Percentiles rank a stretch among this genome's conserved stretches.
These are phyloP conservation scores for Tetragonisca angustula DNA, from an alignment of 2,888 invertebrate species.

Conservation along the genomic window DNA sequence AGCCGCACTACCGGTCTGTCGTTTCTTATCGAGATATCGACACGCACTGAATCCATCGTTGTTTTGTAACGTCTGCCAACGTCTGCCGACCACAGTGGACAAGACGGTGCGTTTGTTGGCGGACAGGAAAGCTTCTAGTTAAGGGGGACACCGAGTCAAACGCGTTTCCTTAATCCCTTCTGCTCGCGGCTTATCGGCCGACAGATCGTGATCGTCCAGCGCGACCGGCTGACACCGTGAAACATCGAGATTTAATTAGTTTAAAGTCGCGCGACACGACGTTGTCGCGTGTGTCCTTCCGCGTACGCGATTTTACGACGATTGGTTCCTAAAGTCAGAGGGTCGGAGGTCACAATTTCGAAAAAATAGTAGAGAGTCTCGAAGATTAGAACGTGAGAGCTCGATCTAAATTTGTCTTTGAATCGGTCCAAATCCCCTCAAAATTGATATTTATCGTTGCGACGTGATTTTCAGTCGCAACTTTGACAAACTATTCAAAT, in stretches of 20 bases:
- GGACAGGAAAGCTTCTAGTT: constrained; percentile 28
- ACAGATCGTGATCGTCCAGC: constrained; percentile 73
- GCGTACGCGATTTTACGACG: constrained; percentile 10
- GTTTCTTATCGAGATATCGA: background rate
- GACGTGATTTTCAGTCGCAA: background rate
- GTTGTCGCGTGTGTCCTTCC: constrained; percentile 29
- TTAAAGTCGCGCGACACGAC: constrained; percentile 58
- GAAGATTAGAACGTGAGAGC: background rate
- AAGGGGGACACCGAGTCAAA: constrained; percentile 46
- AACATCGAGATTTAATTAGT: constrained; percentile 69
- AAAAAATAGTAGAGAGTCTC: background rate
- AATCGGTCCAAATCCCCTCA: too few species aligned
- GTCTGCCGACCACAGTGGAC: background rate
- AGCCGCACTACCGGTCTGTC: background rate
- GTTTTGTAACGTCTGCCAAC: background rate
- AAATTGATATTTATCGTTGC: background rate
- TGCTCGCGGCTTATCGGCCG: constrained; percentile 67
- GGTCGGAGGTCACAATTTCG: background rate
- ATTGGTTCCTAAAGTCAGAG: too few species aligned
- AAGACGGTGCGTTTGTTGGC: constrained; percentile 3
- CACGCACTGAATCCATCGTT: background rate
- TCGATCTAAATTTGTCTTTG: background rate
- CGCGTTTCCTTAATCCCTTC: constrained; percentile 56
- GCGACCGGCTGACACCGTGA: constrained; percentile 57
- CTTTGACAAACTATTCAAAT: background rate